Conservation (phyloP, 2,113 vertebrate genomes). For the Hylia prasina region DNA sequence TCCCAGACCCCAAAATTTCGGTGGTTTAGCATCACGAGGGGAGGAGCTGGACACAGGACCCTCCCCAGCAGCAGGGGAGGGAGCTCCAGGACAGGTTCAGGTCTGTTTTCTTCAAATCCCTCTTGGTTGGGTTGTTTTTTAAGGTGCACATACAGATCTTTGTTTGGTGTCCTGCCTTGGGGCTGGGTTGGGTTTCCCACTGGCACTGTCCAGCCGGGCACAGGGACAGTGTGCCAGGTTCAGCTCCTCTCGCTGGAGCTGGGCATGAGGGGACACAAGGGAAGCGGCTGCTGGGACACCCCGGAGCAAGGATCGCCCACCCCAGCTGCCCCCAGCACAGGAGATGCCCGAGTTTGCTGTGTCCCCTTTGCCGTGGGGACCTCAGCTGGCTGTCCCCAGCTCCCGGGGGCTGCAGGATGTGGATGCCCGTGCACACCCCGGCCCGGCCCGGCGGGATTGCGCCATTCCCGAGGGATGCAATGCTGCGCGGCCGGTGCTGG, state of each 20-base stretch:
- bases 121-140: background rate
- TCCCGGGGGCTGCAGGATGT: background rate
- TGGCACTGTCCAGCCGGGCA: background rate
- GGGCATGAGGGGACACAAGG: rapidly evolving
- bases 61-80: background rate
- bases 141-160: background rate
- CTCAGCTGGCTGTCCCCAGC: background rate
- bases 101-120: conserved; percentile 28
- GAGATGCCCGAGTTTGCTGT: background rate
- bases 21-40: background rate
- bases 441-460: background rate
- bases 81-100: background rate
- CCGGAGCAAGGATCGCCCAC: rapidly evolving
- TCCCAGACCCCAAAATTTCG: background rate
- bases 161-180: background rate
- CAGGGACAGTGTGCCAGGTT: background rate
- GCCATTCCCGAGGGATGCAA: background rate
- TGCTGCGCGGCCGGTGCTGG: background rate
- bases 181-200: conserved; percentile 42
- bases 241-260: background rate
- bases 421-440: rapidly evolving
- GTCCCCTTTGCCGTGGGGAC: background rate
- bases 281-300: background rate
- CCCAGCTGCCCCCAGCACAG: rapidly evolving
- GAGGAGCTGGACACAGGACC: background rate